Conservation (phyloP, 1,140 invertebrate species). For the Diachasmimorpha longicaudata region DNA sequence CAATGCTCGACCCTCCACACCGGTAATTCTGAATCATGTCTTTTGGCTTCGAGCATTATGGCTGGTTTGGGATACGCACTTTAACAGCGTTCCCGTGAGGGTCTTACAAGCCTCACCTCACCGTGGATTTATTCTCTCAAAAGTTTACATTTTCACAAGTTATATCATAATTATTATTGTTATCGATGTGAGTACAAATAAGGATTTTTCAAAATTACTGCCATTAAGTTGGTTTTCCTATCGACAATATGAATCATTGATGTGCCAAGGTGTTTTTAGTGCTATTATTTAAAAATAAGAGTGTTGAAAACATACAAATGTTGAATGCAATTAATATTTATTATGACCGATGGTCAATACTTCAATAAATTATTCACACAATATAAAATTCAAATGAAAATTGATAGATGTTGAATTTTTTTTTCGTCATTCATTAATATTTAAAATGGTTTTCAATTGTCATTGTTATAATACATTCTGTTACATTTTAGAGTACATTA, state of each 20-base stretch:
- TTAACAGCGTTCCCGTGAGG: slow-evolving; percentile 14
- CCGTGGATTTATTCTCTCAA: background rate
- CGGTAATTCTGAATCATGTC: slow-evolving; percentile 36
- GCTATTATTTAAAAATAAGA: too few species aligned
- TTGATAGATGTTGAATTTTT: too few species aligned
- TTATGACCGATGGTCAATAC: too few species aligned
- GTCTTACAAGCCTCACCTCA: background rate
- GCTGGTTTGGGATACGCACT: slow-evolving; percentile 36
- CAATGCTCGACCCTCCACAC: slow-evolving; percentile 32
- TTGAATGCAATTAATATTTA: too few species aligned
- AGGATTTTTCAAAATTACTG: background rate
- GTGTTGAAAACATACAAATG: too few species aligned
- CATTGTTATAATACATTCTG: background rate
- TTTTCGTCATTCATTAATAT: too few species aligned
- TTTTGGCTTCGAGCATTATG: slow-evolving; percentile 46
- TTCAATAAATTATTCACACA: too few species aligned
- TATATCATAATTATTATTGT: background rate
- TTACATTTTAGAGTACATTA: background rate
- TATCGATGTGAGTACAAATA: background rate
- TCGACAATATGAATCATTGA: too few species aligned
- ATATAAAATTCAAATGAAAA: too few species aligned
- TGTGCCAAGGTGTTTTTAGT: too few species aligned
- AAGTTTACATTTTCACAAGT: background rate
- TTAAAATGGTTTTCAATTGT: background rate
- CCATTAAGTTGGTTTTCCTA: too few species aligned